phyloP scores from a whole-genome alignment of 2,888 invertebrate genomes.

The Watsonalla binaria region DNA sequence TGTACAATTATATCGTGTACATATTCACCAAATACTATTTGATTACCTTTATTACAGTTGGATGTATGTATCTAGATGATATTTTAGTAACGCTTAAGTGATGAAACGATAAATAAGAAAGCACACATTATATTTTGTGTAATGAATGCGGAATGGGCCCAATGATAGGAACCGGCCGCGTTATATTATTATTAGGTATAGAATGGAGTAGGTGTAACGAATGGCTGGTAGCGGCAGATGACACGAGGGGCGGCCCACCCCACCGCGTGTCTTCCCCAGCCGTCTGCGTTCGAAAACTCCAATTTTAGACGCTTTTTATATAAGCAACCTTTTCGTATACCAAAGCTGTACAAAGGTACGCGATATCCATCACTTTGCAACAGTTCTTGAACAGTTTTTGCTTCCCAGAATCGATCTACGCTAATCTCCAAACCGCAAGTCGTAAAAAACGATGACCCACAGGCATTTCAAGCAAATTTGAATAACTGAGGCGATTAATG shows the following conservation, averaged over 20 bases:
- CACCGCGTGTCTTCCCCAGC: slow-evolving; percentile 55
- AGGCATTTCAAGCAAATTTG: slow-evolving; percentile 54
- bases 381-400: slow-evolving; percentile 38
- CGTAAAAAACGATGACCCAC: slow-evolving; percentile 63
- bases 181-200: slow-evolving; percentile 61
- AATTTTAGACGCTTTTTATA: slow-evolving; percentile 37
- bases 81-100: not conserved
- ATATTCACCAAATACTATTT: slow-evolving; percentile 8
- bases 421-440: slow-evolving; percentile 64
- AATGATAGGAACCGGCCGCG: slow-evolving; percentile 11
- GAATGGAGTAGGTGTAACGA: slow-evolving; percentile 73
- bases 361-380: slow-evolving; percentile 16
- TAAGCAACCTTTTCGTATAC: slow-evolving; percentile 14
- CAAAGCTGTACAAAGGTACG: slow-evolving; percentile 2
- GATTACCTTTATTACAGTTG: not conserved
- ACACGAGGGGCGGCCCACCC: slow-evolving; percentile 30
- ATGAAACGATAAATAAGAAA: too few relatives aligned
- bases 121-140: not conserved
- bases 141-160: slow-evolving; percentile 2
- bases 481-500: slow-evolving; percentile 71
- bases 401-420: slow-evolving; percentile 65
- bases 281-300: slow-evolving; percentile 63
- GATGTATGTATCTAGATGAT: not conserved
- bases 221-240: slow-evolving; percentile 73
- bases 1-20: slow-evolving; percentile 26